Conservation (phyloP, 1,140 invertebrate genomes). For the Lycorma delicatula region DNA sequence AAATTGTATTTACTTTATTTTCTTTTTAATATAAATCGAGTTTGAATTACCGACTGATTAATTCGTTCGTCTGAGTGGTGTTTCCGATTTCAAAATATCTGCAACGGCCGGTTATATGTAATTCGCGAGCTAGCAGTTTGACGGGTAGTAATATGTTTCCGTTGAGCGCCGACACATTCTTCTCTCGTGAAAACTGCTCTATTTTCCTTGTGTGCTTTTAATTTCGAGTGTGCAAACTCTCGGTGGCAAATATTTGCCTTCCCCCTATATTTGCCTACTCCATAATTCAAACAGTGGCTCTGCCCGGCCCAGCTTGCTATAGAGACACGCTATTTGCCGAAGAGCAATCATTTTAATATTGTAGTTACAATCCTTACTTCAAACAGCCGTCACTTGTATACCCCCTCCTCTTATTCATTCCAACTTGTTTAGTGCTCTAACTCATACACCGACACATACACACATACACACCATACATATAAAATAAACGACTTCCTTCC, state of each 20-base stretch:
- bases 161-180: too few relatives aligned
- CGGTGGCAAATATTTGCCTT: constrained; percentile 27
- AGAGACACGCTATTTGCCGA: constrained; percentile 29
- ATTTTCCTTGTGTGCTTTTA: constrained; percentile 34
- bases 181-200: constrained; percentile 25
- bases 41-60: too few relatives aligned
- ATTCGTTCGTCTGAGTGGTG: too few relatives aligned
- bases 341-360: constrained; percentile 34
- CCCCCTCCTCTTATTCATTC: not conserved
- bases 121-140: too few relatives aligned
- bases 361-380: constrained; percentile 27
- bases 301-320: constrained; percentile 5
- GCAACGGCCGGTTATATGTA: too few relatives aligned
- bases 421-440: not conserved
- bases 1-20: too few relatives aligned
- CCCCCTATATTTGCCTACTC: constrained; percentile 30
- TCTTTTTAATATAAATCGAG: too few relatives aligned
- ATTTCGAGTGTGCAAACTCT: constrained; percentile 31
- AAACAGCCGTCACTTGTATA: not conserved
- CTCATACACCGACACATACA: too few relatives aligned
- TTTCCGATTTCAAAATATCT: too few relatives aligned
- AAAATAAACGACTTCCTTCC: not conserved
- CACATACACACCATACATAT: not conserved
- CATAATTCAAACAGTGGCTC: constrained; percentile 30
- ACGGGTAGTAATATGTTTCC: too few relatives aligned